A percentile compares a stretch with the other conserved stretches of the same genome.
Conservation (phyloP, 2,113 vertebrate genomes). For the Blennius ocellaris region DNA sequence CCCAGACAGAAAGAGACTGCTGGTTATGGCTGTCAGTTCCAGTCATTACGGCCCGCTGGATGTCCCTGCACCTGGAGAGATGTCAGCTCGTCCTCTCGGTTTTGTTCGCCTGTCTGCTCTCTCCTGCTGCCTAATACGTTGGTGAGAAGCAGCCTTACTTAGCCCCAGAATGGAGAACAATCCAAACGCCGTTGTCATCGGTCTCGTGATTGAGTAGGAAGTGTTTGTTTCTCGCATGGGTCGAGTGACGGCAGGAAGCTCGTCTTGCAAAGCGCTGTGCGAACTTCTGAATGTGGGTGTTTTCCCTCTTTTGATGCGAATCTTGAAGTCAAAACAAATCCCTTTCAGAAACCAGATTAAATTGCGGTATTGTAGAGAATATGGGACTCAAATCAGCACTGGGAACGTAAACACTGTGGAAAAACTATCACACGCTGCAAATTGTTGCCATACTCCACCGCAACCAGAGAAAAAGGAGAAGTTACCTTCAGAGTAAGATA, state of each 20-base stretch:
- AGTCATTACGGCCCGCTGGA: conserved; percentile 47
- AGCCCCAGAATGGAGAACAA: conserved; percentile 44
- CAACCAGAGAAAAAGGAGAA: conserved; percentile 3
- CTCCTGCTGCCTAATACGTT: conserved; percentile 34
- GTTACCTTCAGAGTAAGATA: conserved; percentile 55
- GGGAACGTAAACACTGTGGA: conserved; percentile 61
- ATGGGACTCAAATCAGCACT: conserved; percentile 24
- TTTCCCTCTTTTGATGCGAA: conserved; percentile 61
- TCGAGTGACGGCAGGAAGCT: conserved; percentile 50
- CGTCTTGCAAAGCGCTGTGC: conserved; percentile 16
- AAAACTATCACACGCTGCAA: conserved; percentile 46
- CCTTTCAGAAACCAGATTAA: conserved; percentile 43
- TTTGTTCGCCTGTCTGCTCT: conserved; percentile 54
- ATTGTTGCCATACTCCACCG: conserved; percentile 38
- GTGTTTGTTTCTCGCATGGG: conserved; percentile 55
- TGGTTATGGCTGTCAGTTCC: conserved; percentile 61
- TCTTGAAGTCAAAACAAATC: conserved; percentile 72
- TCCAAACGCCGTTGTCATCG: conserved; percentile 11
- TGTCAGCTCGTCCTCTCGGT: conserved; percentile 54
- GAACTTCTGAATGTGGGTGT: conserved; percentile 40
- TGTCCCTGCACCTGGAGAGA: conserved; percentile 64
- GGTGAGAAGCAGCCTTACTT: conserved; percentile 8
- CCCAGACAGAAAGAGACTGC: conserved; percentile 28
- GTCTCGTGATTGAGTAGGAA: conserved; percentile 57
- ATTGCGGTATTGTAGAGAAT: conserved; percentile 42